Conservation (phyloP, 53 echinoderm and acorn worm species). For the Glandiceps talaboti region DNA sequence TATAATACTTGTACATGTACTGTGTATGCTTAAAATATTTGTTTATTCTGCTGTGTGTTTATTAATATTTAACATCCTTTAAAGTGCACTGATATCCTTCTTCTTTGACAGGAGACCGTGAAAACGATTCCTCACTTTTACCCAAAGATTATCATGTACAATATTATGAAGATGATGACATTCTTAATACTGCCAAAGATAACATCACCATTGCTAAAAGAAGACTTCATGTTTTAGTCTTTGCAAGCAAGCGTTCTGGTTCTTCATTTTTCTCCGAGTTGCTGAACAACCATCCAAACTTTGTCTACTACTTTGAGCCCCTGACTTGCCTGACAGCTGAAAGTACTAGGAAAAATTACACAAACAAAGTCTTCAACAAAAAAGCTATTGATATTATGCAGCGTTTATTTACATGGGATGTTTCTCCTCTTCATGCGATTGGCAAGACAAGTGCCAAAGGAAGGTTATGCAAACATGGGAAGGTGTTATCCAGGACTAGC, state of each 20-base stretch:
- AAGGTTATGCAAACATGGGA: not conserved
- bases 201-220: too few species aligned
- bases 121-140: too few species aligned
- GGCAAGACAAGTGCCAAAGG: not conserved
- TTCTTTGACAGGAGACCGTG: too few species aligned
- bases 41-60: too few species aligned
- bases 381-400: not conserved
- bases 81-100: too few species aligned
- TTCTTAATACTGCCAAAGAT: too few species aligned
- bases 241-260: not conserved
- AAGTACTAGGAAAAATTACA: not conserved
- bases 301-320: not conserved
- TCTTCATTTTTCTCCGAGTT: not conserved
- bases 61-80: too few species aligned
- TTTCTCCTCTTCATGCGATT: not conserved
- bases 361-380: not conserved
- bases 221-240: not conserved
- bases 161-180: too few species aligned
- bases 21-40: too few species aligned
- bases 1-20: too few species aligned
- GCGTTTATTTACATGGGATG: not conserved
- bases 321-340: not conserved
- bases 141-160: too few species aligned
- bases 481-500: not conserved
- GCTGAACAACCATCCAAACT: not conserved